Evolutionary conservation across 2,797 vertebrate species (phyloP), one percentile per base, ranked within the genome.

Genomic region (Clarias platycephalus): DNA sequence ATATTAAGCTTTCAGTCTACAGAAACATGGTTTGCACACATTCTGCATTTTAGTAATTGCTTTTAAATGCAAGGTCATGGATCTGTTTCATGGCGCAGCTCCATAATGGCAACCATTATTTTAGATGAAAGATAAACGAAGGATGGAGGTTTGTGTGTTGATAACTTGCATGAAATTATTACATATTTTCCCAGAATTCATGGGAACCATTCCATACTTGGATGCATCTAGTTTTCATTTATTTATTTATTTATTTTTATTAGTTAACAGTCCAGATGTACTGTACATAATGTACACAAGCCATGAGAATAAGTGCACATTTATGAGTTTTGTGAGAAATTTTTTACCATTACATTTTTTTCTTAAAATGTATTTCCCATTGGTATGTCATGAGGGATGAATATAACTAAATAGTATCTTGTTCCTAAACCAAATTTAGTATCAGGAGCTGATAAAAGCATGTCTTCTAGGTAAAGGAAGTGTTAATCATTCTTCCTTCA

Each of bases 401-500:
- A 74, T 18, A 7, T 1, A 74, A 49, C 13, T 15, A 53, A 74
- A 71, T 44, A 70, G 67, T 24, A 10, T 24, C 1, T n/a, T 24
- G 28, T 78, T 84, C 24, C 53, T 68, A 12, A 66, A 1, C 16
- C 71, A 31, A 6, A 28, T 16, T 57, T 13, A 60, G 22, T 71
- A 55, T 1, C 57, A 75, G 2, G 16, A 26, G 40, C 60, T 13
- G 18, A 28, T 49, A 34, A 34, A 10, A 64, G 60, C 58, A 4
- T 34, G 18, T 37, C 26, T 71, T 5, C 40, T 24, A 72, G 49
- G 75, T 20, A 62, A 57, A 76, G 55, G 63, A 83, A 81, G 82
- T 68, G 85, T 86, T 86, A 86, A 86, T 86, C 77, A 70, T 71
- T 74, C 40, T 84, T 31, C 16, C 34, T 18, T 77, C n/a, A 77